Conservation (phyloP, 2,797 vertebrate genomes). For the Falco cherrug region DNA sequence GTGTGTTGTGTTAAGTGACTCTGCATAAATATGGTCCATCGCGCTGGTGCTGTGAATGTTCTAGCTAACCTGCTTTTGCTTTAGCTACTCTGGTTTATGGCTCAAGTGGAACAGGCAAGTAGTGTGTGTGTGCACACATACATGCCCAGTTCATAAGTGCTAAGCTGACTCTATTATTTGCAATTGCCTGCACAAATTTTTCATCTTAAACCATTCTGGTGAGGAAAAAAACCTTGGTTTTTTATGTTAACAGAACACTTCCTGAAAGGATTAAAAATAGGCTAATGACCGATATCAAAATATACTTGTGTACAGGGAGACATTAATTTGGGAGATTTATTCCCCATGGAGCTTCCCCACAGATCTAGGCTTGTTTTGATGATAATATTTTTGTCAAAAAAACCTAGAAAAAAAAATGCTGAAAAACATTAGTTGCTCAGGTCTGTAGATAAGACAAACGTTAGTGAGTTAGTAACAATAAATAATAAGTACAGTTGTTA, state of each 20-base stretch:
- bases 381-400: conserved; percentile 5
- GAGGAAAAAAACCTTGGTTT: neutral
- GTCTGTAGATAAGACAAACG: neutral
- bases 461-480: neutral
- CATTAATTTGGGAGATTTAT: conserved; percentile 25
- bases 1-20: accelerated
- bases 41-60: neutral
- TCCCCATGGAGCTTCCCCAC: neutral
- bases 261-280: conserved; percentile 3
- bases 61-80: neutral
- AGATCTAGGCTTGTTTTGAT: neutral
- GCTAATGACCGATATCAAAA: neutral
- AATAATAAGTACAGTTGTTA: neutral
- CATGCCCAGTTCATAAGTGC: neutral
- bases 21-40: neutral
- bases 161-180: neutral
- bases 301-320: neutral
- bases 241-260: neutral
- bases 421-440: neutral
- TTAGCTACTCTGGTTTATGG: neutral
- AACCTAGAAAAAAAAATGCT: neutral
- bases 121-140: neutral
- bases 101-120: neutral
- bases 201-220: neutral
- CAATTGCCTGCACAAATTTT: neutral